Base-by-base conservation (phyloP, 2,888 invertebrate species). In the Melipona bicolor region DNA sequence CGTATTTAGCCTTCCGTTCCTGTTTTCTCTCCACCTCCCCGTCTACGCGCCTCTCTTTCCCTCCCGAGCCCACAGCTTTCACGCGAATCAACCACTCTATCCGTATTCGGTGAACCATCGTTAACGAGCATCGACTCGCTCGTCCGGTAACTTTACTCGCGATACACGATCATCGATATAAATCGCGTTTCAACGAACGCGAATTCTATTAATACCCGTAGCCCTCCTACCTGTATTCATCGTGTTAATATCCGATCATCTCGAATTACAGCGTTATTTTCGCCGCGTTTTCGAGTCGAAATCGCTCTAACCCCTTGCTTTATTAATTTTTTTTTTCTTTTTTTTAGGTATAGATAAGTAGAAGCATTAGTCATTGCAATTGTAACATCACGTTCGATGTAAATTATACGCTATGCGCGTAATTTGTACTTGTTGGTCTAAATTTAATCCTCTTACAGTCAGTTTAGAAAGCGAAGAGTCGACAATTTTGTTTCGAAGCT, bases 61-160 rank as follows among this genome's bases (percentile, higher is more conserved):
- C 9, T 21, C 5, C 32, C 24, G 24, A 2, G 5, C 62, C 52
- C 71, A 24, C 70, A 32, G 54, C 43, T 75, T 69, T 54, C 36
- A 13, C 50, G 50, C 24, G 59, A 77, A 77, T 72, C 80, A 65
- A 50, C 59, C 77, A 77, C 67, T 71, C 56, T 67, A 56, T 71
- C 56, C 65, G 71, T 71, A 77, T 27, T 54, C 81, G 81, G 36
- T 49, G 80, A 77, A 72, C 77, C 77, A 11, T 68, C 77, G 77
- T 77, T 72, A 77, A 77, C 78, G 71, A 80, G 80, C 77, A 52
- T 62, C 65, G 64, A 61, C 67, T 77, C 64, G 70, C 59, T 61
- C 59, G 56, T 50, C n/a, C 54, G 70, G 36, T 49, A 62, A 62
- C 74, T 71, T 79, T 21, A 64, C 49, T 52, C 73, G 59, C 62